phyloP scores from a whole-genome alignment of 1,140 invertebrate genomes.

The Drosophila biarmipes region DNA sequence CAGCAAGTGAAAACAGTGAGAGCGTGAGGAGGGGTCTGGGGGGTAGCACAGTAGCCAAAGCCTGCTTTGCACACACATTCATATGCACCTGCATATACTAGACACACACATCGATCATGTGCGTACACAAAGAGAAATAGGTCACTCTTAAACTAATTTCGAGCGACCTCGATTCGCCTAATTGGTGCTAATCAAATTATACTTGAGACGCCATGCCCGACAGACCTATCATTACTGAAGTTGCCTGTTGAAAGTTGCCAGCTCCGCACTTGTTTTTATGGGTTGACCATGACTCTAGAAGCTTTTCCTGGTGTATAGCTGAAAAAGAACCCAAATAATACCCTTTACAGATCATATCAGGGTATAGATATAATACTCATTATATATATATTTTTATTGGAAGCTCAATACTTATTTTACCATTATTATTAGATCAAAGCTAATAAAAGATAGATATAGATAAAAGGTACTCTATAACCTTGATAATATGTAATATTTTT shows the following conservation, averaged over 20 bases:
- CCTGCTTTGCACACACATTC: constrained; percentile 1
- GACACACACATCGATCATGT: constrained; percentile 7
- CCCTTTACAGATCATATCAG: too few species aligned
- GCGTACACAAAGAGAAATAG: constrained; percentile 34
- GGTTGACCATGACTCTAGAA: too few species aligned
- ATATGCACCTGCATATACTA: background rate
- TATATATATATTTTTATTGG: too few species aligned
- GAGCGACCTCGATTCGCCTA: constrained; percentile 18
- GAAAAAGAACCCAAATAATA: too few species aligned
- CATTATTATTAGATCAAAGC: too few species aligned
- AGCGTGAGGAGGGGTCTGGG: too few species aligned
- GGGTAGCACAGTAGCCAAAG: constrained; percentile 20
- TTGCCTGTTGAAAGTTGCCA: background rate
- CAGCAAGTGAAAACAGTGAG: constrained; percentile 53
- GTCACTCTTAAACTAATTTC: constrained; percentile 26
- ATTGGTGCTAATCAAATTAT: constrained; percentile 19
- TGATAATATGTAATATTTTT: too few species aligned
- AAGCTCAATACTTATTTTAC: too few species aligned
- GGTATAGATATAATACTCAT: too few species aligned
- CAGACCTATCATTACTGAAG: constrained; percentile 5
- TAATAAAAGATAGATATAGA: too few species aligned
- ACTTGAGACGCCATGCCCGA: constrained; percentile 4
- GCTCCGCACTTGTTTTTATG: background rate
- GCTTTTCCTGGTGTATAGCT: too few species aligned
- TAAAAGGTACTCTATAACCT: too few species aligned